Evolutionary conservation across 2,113 vertebrate genomes (phyloP).

Genomic region (Megaceryle maxima): DNA sequence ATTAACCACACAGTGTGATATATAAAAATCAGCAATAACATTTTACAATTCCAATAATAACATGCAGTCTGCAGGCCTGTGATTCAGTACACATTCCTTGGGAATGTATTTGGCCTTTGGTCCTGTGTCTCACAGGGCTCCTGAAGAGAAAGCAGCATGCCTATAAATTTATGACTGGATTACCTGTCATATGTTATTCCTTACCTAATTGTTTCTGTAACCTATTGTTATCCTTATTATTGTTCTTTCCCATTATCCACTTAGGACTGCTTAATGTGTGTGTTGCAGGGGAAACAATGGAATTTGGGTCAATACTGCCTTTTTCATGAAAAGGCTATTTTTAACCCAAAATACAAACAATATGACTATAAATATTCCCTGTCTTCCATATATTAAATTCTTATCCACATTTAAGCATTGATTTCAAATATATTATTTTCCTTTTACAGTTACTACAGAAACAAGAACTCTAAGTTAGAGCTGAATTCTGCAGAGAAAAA

Average conservation of each 20-base stretch:
- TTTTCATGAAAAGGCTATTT: slow-evolving; percentile 37
- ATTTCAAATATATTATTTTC: not conserved
- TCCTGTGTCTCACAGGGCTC: slow-evolving; percentile 59
- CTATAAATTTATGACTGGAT: slow-evolving; percentile 69
- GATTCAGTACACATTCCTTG: slow-evolving; percentile 61
- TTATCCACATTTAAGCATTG: not conserved
- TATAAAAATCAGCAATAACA: slow-evolving; percentile 68
- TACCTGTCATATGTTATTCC: slow-evolving; percentile 69
- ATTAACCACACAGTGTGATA: slow-evolving; percentile 66
- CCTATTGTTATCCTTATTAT: slow-evolving; percentile 69
- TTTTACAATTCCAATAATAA: slow-evolving; percentile 67
- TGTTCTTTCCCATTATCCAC: slow-evolving; percentile 65
- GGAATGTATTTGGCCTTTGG: slow-evolving; percentile 71
- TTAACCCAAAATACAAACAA: slow-evolving; percentile 30
- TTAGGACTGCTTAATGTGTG: slow-evolving; percentile 53
- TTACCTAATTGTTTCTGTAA: slow-evolving; percentile 72
- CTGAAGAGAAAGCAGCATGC: slow-evolving; percentile 48
- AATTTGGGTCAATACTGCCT: not conserved
- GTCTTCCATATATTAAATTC: not conserved
- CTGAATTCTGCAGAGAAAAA: not conserved
- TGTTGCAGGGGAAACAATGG: slow-evolving; percentile 17
- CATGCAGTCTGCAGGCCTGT: slow-evolving; percentile 46
- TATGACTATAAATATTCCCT: not conserved
- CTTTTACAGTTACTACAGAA: not conserved
- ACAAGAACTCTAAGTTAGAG: not conserved